Base-by-base conservation (phyloP, 1,140 invertebrate species). In the Drosophila ficusphila region DNA sequence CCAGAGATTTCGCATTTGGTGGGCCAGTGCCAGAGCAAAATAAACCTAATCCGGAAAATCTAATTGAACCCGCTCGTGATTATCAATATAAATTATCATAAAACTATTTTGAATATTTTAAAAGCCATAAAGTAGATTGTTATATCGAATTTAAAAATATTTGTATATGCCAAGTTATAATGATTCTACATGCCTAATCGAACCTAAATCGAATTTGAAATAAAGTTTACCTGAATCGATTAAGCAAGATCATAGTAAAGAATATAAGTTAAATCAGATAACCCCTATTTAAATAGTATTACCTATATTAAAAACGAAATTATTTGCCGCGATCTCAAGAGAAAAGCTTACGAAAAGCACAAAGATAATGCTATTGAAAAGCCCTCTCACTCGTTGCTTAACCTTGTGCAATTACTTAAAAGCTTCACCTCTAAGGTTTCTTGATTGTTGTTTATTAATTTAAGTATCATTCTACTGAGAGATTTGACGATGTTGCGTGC, bases 401-500 rank as follows among this genome's bases (percentile, higher is more conserved):
- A 6, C 4, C 38, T 58, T 19, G 16, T 60, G 53, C 11, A 60
- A 62, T 62, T 14, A 18, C 0, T 3, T 0, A 39, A 61, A 58
- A 58, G 57, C 57, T 61, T 3, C 0, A 8, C 12, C 41, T 12
- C 7, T 7, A 62, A 25, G 19, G 9, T 42, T n/a, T 18, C 11
- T 8, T 1, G n/a, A n/a, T 33, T 6, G 21, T 12, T 51, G 6
- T 12, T 19, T 27, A 21, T 14, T 9, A n/a, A n/a, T 7, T 19
- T 36, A 1, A n/a, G 6, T 0, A 44, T n/a, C 39, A 64, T 27
- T 64, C 27, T 0, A 5, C 4, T 0, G 19, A 25, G 14, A 3
- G 44, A 67, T 23, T 23, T 2, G 3, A 8, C 14, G 0, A 70
- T 70, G 67, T 12, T 70, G 23, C 41, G 29, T 2, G 18, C 16